These are phyloP conservation scores for Hypocryptadius cinnamomeus DNA, from an alignment of 2,113 vertebrate genomes.

Conservation along the genomic window DNA sequence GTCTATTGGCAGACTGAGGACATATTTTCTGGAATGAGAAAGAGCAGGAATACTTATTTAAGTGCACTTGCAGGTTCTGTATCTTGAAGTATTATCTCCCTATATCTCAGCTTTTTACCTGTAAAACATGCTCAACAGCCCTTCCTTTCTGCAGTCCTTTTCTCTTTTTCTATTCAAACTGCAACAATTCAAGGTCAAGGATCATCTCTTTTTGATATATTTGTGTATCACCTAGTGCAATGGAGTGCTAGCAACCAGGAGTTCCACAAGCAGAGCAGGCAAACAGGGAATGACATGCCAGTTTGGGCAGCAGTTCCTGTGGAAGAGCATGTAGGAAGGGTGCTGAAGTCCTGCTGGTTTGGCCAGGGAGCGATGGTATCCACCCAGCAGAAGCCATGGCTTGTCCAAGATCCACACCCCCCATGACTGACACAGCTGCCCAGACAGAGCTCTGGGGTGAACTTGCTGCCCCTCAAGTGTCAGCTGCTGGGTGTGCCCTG, in stretches of 20 bases:
- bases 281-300: neutral
- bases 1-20: neutral
- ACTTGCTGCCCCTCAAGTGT: neutral
- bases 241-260: fast-evolving
- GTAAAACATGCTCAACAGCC: neutral
- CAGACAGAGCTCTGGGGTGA: neutral
- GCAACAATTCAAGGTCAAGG: neutral
- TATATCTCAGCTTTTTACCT: neutral
- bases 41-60: neutral
- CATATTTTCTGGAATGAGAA: neutral
- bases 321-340: neutral
- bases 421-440: fast-evolving
- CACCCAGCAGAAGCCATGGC: neutral
- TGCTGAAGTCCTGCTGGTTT: neutral
- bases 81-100: neutral
- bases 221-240: neutral
- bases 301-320: neutral
- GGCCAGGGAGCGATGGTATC: neutral
- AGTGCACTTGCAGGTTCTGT: neutral
- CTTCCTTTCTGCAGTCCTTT: neutral
- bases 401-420: neutral
- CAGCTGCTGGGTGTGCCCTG: neutral
- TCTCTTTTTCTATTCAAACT: neutral
- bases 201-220: neutral
- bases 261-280: no score